A percentile compares a stretch with the other conserved stretches of the same genome.
Conservation (phyloP, 1,140 invertebrate genomes). For the Saccostrea echinata region DNA sequence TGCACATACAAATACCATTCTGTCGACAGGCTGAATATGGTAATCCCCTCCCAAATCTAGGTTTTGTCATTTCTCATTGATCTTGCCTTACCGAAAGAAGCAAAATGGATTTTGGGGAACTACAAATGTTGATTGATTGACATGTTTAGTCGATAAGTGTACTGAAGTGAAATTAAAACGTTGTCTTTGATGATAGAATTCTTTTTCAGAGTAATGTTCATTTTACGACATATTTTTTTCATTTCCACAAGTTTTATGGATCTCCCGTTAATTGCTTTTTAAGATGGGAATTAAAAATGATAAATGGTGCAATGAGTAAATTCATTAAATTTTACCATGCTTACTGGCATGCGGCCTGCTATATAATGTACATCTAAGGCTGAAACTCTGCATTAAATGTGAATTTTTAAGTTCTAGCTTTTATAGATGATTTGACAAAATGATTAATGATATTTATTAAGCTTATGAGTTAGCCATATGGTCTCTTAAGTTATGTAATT, state of each 20-base stretch:
- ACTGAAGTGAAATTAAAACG: conserved; percentile 27
- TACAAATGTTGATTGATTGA: conserved; percentile 20
- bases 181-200: conserved; percentile 26
- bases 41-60: conserved; percentile 26
- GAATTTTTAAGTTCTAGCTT: neutral
- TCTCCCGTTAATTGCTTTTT: conserved; percentile 25
- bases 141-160: conserved; percentile 38
- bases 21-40: neutral
- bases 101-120: neutral
- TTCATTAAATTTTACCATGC: conserved; percentile 5
- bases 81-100: conserved; percentile 7
- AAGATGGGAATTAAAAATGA: conserved; percentile 31
- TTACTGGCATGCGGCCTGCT: neutral
- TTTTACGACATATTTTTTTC: conserved; percentile 33
- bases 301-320: conserved; percentile 21
- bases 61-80: conserved; percentile 37
- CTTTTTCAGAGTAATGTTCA: conserved; percentile 29
- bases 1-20: conserved; percentile 34
- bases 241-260: conserved; percentile 6
- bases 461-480: neutral
- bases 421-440: conserved; percentile 8
- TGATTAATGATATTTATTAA: conserved; percentile 23
- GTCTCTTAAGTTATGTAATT: neutral
- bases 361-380: neutral
- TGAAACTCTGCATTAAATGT: neutral